Evolutionary conservation across 2,888 invertebrate species (phyloP), one percentile per base, ranked within the genome.

Genomic region (Cantharis rufa): DNA sequence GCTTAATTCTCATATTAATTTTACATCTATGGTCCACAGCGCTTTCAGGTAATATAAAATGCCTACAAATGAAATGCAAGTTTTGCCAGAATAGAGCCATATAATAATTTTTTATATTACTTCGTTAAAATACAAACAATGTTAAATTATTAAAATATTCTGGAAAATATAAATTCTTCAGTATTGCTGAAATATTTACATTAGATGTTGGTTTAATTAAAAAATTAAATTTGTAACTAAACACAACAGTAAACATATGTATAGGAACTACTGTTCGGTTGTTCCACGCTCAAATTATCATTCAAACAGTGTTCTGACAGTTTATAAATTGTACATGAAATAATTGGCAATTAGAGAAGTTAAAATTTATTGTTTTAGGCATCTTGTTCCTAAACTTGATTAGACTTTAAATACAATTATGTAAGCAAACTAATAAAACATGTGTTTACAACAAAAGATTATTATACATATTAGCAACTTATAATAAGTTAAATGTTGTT

Each of bases 271-370:
- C n/a, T 48, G 9, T 48, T 48, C 9, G n/a, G 48, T 48, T n/a
- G n/a, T n/a, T n/a, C 48, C 48, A n/a, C n/a, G 7, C n/a, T n/a
- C n/a, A 48, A 48, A 48, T 48, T 48, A 48, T 48, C 48, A 48
- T 48, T 48, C 48, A 48, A 48, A 48, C 48, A 48, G 48, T 48
- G 48, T 48, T n/a, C 48, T 48, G 48, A 66, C 64, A 66, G 13
- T 66, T 18, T 24, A 66, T 66, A 66, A 66, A 66, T 63, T 63
- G 15, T 63, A 18, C 18, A 18, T 63, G 18, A 63, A 63, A 63
- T 63, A 63, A 63, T 66, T 66, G 64, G 64, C 64, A 66, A 66
- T 66, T 66, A 66, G 64, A 13, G 24, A 66, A 66, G 64, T 66
- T 66, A 15, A 66, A 48, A 66, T 66, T 66, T 66, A 66, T 66